Conservation (phyloP, 2,113 vertebrate genomes). For the Chaenogobius annularis region DNA sequence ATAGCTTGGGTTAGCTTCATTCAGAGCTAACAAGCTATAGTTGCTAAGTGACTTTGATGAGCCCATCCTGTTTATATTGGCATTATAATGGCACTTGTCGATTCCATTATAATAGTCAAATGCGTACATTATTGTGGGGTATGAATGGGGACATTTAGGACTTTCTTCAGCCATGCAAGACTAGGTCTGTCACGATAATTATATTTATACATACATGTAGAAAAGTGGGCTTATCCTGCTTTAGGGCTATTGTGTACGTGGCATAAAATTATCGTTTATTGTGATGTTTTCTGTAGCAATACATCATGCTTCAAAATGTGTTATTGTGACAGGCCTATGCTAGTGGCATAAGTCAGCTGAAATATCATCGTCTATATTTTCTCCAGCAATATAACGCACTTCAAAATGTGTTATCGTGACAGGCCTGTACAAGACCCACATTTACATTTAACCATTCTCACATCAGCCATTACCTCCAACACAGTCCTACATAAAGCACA, state of each 20-base stretch:
- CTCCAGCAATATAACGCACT: no score
- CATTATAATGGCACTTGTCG: not conserved
- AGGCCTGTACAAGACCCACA: slow-evolving; percentile 1
- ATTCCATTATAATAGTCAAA: slow-evolving; percentile 1
- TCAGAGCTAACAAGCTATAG: slow-evolving; percentile 5
- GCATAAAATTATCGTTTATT: no score
- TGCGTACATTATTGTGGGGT: slow-evolving; percentile 12
- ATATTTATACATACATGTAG: no score
- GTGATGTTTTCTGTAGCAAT: no score
- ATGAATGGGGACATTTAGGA: slow-evolving; percentile 13
- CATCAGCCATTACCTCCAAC: slow-evolving; percentile 26
- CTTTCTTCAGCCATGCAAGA: slow-evolving; percentile 8
- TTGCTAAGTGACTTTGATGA: not conserved
- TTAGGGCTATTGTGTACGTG: no score
- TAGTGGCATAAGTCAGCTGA: no score
- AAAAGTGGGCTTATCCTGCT: no score
- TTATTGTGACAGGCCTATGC: no score
- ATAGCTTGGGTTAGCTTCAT: not conserved
- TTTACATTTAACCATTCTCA: slow-evolving; percentile 25
- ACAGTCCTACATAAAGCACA: slow-evolving; percentile 23
- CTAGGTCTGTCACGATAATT: no score
- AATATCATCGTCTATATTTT: no score
- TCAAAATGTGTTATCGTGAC: no score
- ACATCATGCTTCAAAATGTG: no score
- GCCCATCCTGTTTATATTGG: not conserved